Evolutionary conservation across 2,113 vertebrate species (phyloP).

Genomic region (Pelmatolapia mariae): DNA sequence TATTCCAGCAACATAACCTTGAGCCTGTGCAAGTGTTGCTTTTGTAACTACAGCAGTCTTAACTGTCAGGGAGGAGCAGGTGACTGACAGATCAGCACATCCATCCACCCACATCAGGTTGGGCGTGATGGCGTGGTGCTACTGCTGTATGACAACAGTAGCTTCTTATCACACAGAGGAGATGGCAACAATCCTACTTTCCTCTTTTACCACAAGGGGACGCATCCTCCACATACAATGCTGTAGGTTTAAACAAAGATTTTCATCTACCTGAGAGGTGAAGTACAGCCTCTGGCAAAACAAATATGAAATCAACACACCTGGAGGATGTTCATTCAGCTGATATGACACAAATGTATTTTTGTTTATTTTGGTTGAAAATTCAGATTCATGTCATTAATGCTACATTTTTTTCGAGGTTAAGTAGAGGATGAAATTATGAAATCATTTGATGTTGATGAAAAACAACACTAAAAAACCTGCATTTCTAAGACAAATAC

Average conservation of each 20-base stretch:
- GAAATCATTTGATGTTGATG: neutral
- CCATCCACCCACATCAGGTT: slow-evolving; percentile 44
- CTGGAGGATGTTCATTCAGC: neutral
- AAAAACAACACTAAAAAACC: neutral
- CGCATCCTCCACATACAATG: neutral
- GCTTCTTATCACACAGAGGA: neutral
- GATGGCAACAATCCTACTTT: neutral
- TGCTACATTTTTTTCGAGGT: neutral
- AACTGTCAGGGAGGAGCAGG: neutral
- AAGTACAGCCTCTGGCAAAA: neutral
- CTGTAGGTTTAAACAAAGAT: neutral
- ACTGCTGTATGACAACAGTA: slow-evolving; percentile 9
- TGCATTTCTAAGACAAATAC: neutral
- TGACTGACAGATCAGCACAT: slow-evolving; percentile 8
- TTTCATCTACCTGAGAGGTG: neutral
- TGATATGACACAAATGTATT: neutral
- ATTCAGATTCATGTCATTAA: neutral
- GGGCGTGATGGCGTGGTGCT: slow-evolving; percentile 17
- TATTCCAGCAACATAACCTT: neutral
- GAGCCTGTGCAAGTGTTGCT: neutral
- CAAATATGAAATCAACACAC: neutral
- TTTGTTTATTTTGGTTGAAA: neutral
- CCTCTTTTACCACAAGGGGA: neutral
- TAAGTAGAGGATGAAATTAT: neutral
- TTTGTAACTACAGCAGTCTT: neutral